Base-by-base conservation (phyloP, 2,888 invertebrate species). In the Steinernema hermaphroditum region DNA sequence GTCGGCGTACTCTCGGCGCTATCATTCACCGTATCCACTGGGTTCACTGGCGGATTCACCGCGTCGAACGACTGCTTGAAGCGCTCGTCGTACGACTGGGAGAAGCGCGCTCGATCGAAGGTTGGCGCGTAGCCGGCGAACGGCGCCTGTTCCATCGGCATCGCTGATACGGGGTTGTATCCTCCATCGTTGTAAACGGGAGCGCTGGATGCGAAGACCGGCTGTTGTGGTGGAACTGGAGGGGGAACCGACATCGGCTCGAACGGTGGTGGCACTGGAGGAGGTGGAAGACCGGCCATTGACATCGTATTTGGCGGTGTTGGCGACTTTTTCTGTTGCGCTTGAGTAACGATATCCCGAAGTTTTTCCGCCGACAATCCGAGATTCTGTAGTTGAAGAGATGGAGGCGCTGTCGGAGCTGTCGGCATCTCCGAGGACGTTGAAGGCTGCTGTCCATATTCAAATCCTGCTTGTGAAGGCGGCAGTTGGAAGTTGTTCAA, bases 321-420 rank as follows among this genome's bases (percentile, higher is more conserved):
- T 46, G 16, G 4, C 9, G n/a, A 2, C n/a, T 6, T 9, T 24
- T 37, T 37, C 37, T 37, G 37, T 12, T 27, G 24, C 12, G 54
- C 54, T 24, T 22, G 24, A 54, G 54, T 27, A 14, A 54, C 54
- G 8, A 54, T 27, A 27, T 54, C 27, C 6, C 54, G 22, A 8
- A 54, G 27, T 16, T 54, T 54, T 16, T 54, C 54, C 22, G 54
- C 12, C 27, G 54, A 54, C 27, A 54, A 24, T 54, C 54, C 54
- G 19, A 54, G 54, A 24, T 54, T 19, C n/a, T 19, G 4, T 4
- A 46, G 46, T 19, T 46, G 46, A 16, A 46, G 4, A 2, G 46
- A 46, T n/a, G 46, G 16, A 46, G 46, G 16, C 16, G 46, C 9
- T 46, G n/a, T 16, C 46, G n/a, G 22, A 9, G 22, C 8, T 9